These are phyloP conservation scores for Nannoperca obscura DNA, from an alignment of 2,797 vertebrate genomes.

Conservation along the genomic window DNA sequence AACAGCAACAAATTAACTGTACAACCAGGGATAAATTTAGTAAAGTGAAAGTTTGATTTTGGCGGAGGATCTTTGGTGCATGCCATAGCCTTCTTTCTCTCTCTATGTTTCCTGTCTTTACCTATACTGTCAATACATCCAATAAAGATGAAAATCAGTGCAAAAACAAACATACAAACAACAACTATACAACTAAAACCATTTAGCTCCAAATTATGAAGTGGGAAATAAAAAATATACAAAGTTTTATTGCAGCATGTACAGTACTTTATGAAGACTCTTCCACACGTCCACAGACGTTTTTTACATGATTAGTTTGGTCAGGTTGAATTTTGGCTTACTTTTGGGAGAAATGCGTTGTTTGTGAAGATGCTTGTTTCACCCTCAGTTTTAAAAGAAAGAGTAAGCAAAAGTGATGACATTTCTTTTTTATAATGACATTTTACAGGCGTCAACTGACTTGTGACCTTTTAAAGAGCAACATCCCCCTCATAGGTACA, in stretches of 20 bases:
- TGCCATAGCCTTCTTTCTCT: not conserved
- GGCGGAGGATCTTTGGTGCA: not conserved
- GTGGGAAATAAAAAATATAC: not conserved
- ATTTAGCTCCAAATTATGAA: not conserved
- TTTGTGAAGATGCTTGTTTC: constrained; percentile 17
- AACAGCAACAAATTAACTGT: not conserved
- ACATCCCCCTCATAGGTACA: constrained; percentile 18
- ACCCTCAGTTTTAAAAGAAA: constrained; percentile 15
- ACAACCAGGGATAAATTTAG: not conserved
- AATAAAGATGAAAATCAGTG: not conserved
- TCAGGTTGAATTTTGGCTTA: not conserved
- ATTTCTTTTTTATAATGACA: constrained; percentile 52
- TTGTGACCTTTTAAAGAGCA: constrained; percentile 74
- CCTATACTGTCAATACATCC: not conserved
- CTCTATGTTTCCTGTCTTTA: not conserved
- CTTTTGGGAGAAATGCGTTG: not conserved
- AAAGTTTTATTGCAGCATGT: not conserved
- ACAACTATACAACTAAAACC: not conserved
- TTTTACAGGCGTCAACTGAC: constrained; percentile 56
- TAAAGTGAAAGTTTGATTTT: not conserved
- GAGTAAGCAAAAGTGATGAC: constrained; percentile 30
- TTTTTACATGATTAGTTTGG: not conserved
- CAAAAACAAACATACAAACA: not conserved
- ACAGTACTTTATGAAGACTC: not conserved
- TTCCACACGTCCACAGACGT: not conserved